Evolutionary conservation across 1,140 invertebrate species (phyloP), one percentile per base, ranked within the genome.

Genomic region (Drosophila ficusphila): DNA sequence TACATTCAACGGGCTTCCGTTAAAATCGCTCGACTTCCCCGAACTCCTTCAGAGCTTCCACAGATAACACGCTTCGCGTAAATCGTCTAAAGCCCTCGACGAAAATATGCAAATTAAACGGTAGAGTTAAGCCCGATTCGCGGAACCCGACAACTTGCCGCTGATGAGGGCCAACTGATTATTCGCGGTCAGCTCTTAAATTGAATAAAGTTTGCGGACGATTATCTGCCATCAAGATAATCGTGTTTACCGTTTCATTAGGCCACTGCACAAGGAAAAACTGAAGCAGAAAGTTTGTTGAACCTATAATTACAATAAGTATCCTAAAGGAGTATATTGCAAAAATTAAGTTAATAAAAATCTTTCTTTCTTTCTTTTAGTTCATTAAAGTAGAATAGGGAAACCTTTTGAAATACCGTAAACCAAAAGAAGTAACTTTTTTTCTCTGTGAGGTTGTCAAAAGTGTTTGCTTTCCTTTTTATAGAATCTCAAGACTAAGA

Each of bases 81-180:
- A 62, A 11, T 9, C 14, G 31, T 29, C 41, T 19, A 29, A 3
- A n/a, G 2, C 8, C 12, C 12, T n/a, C 1, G 16, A 27, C 11
- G 16, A 49, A 71, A 38, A 52, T 73, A 58, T 53, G 68, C 56
- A 81, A 78, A 73, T 52, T 60, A 53, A 44, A 47, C 18, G 21
- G 29, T 23, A 14, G 23, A 39, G 47, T 27, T 23, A 41, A 36
- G 19, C 23, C 18, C 27, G 18, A 42, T 57, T 46, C 44, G 33
- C 27, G 19, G 61, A 31, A 68, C 8, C 29, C 12, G 29, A 2
- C 14, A 19, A 1, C 4, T 34, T 12, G 14, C 27, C 14, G 9
- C 25, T 46, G 47, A 52, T 38, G 16, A 44, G 33, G 39, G 21
- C 29, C 21, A 39, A 47, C 53, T 47, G 68, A 70, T 71, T 38